Conservation (phyloP, 92 coral and sea anemone species). For the Bergia sp. region DNA sequence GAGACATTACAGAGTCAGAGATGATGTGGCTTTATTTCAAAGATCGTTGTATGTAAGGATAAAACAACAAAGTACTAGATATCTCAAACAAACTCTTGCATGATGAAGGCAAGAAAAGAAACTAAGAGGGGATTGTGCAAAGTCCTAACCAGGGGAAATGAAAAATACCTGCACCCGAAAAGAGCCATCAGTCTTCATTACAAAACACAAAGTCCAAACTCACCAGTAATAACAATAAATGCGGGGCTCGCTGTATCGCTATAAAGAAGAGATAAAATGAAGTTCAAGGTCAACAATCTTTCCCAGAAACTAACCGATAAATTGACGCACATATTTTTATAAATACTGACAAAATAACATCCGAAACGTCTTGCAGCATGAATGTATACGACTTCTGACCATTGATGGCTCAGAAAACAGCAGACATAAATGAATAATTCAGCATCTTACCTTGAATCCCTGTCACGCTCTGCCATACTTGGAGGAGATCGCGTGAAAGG, state of each 20-base stretch:
- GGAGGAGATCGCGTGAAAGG: slow-evolving; percentile 13
- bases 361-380: slow-evolving; percentile 10
- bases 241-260: background rate
- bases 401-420: slow-evolving; percentile 14
- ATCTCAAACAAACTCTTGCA: slow-evolving; percentile 11
- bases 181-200: background rate
- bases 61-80: slow-evolving; percentile 13
- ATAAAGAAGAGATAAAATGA: slow-evolving; percentile 7
- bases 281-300: background rate
- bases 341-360: background rate
- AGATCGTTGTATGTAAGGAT: background rate
- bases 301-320: slow-evolving; percentile 13
- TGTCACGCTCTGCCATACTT: no score
- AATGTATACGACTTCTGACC: slow-evolving; percentile 22
- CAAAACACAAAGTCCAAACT: no score
- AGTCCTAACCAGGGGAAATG: slow-evolving; percentile 6
- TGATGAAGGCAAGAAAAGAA: slow-evolving; percentile 12
- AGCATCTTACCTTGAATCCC: background rate
- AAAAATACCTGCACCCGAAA: slow-evolving; percentile 2
- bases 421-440: slow-evolving; percentile 15
- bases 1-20: background rate
- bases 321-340: slow-evolving; percentile 5
- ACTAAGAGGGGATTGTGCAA: background rate
- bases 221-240: background rate
- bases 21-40: slow-evolving; percentile 16